Evolutionary conservation across 2,113 vertebrate genomes (phyloP).

Genomic region (Oreochromis spilurus): DNA sequence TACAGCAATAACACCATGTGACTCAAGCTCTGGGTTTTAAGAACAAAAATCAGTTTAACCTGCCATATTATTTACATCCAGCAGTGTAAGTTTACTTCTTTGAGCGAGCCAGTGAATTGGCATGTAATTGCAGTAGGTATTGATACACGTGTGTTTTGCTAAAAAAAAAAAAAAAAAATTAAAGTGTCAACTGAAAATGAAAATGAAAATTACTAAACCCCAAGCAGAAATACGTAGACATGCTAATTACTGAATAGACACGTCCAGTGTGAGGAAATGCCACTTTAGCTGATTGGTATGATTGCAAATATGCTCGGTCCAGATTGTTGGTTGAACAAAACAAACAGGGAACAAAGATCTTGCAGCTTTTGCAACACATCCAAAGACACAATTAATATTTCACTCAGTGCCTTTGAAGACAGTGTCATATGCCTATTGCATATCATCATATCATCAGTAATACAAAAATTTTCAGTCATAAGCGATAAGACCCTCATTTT

Average conservation of each 20-base stretch:
- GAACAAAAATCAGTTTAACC: background rate
- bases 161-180: background rate
- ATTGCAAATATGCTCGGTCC: background rate
- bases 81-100: background rate
- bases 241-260: background rate
- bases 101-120: background rate
- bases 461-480: background rate
- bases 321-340: background rate
- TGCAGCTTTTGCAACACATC: background rate
- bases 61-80: background rate
- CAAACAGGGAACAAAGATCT: background rate
- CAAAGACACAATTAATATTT: background rate
- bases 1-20: background rate
- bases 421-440: background rate
- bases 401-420: background rate
- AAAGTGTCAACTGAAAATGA: background rate
- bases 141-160: background rate
- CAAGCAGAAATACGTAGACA: background rate
- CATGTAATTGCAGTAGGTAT: background rate
- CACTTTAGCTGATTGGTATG: background rate
- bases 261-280: background rate
- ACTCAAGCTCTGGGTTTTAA: background rate
- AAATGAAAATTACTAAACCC: background rate
- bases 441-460: background rate
- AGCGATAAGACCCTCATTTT: background rate